Conservation (phyloP, 2,888 invertebrate species). For the Conchocele bisecta region DNA sequence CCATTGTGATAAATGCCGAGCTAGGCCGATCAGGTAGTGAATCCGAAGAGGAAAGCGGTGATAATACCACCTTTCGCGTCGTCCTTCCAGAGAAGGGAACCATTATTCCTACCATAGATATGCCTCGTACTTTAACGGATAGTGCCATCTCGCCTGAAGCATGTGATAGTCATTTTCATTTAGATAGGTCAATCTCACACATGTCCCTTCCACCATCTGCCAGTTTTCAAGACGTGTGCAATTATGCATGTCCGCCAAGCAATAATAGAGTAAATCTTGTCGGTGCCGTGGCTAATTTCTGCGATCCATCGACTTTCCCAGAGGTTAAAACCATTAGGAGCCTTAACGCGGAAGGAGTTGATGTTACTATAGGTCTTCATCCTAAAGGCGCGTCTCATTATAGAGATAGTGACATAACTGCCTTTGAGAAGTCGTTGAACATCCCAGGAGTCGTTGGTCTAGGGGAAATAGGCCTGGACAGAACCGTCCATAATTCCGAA, state of each 20-base stretch:
- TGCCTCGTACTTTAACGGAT: too few relatives aligned
- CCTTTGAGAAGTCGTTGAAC: not conserved
- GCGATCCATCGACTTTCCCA: conserved; percentile 10
- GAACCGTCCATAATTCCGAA: not conserved
- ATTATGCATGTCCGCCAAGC: not conserved
- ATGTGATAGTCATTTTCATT: conserved; percentile 26
- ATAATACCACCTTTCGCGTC: too few relatives aligned
- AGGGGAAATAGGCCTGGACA: not conserved
- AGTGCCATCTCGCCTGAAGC: too few relatives aligned
- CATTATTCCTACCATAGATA: too few relatives aligned
- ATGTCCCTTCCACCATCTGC: not conserved
- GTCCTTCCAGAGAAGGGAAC: too few relatives aligned
- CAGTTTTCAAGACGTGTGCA: not conserved
- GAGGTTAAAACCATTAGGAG: not conserved
- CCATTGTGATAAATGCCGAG: too few relatives aligned
- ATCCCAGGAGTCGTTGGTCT: not conserved
- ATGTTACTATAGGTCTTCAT: not conserved
- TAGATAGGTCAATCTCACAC: conserved; percentile 1
- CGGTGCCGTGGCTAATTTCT: conserved; percentile 11
- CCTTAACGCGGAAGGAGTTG: not conserved
- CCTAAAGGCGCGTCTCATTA: not conserved
- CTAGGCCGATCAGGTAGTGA: not conserved
- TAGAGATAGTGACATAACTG: not conserved
- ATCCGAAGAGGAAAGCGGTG: not conserved
- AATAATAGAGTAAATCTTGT: not conserved